Evolutionary conservation across 2,113 vertebrate genomes (phyloP).

Genomic region (Vulpes ferrilata): DNA sequence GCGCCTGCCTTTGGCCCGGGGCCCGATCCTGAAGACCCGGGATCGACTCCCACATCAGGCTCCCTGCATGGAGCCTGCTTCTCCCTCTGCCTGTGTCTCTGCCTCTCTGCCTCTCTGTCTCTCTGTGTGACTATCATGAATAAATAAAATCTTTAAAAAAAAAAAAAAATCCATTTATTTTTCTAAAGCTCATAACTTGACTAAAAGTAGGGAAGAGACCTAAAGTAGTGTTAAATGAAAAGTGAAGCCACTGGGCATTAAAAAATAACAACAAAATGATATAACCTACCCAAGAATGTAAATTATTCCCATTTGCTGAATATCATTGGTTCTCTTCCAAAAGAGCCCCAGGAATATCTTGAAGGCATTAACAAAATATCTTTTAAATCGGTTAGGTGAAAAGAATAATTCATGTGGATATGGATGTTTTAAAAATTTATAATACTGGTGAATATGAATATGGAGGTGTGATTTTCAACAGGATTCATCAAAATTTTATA

Average conservation of each 20-base stretch:
- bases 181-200: neutral
- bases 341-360: neutral
- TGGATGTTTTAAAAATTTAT: neutral
- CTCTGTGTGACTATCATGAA: too few species aligned
- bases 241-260: neutral
- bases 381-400: neutral
- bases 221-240: neutral
- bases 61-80: too few species aligned
- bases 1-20: too few species aligned
- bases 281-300: neutral
- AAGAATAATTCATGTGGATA: neutral
- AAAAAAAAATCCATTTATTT: neutral
- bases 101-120: too few species aligned
- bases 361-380: neutral
- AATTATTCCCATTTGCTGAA: neutral
- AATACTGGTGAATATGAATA: neutral
- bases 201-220: neutral
- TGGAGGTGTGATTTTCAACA: neutral
- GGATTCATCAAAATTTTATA: neutral
- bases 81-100: too few species aligned
- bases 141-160: too few species aligned
- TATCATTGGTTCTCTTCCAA: neutral
- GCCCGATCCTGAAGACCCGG: too few species aligned
- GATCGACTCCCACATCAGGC: too few species aligned
- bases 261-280: conserved; percentile 13